A percentile compares a stretch with the other conserved stretches of the same genome.
Evolutionary conservation across 2,113 vertebrate genomes (phyloP).

Genomic region (Notothenia coriiceps): DNA sequence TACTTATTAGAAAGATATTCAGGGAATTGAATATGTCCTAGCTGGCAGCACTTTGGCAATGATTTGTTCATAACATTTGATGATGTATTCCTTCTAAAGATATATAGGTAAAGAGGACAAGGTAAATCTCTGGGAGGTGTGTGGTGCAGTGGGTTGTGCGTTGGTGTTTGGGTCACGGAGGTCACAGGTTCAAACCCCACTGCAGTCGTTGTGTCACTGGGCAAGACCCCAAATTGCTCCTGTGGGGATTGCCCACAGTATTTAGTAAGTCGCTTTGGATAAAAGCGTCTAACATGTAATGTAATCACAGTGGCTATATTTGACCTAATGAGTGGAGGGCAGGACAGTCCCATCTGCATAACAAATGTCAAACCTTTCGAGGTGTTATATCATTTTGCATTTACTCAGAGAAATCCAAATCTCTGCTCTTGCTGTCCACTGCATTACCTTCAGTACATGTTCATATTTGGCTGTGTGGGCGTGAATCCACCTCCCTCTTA

Average conservation of each 20-base stretch:
- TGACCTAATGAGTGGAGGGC: background rate
- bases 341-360: background rate
- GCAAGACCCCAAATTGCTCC: too few species aligned
- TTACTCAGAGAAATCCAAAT: conserved; percentile 9
- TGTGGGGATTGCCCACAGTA: too few species aligned
- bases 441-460: conserved; percentile 20
- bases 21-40: background rate
- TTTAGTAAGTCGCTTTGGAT: too few species aligned
- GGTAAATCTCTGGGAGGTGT: background rate
- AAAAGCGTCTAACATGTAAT: too few species aligned
- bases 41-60: background rate
- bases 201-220: too few species aligned
- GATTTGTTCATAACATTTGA: background rate
- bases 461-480: conserved; percentile 51
- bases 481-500: conserved; percentile 50
- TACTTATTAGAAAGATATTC: background rate
- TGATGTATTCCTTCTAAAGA: background rate
- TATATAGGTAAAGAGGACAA: background rate
- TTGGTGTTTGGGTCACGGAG: too few species aligned
- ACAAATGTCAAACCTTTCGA: conserved; percentile 3
- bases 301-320: background rate
- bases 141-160: too few species aligned
- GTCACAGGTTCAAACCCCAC: too few species aligned
- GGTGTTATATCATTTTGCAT: background rate
- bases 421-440: conserved; percentile 21